Evolutionary conservation across 2,113 vertebrate species (phyloP).

Genomic region (Ifrita kowaldi): DNA sequence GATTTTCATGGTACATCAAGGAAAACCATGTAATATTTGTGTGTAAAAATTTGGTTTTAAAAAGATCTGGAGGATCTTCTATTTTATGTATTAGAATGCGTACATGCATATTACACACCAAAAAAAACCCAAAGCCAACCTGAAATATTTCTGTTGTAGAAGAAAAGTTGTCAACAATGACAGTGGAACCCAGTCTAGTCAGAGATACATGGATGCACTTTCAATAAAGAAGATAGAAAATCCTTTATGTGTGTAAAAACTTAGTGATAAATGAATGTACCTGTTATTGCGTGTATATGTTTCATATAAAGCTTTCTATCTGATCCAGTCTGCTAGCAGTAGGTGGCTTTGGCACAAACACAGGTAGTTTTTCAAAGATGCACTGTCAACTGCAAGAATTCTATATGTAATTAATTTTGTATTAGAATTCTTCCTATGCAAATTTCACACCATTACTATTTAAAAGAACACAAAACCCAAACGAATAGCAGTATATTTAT

Average conservation of each 20-base stretch:
- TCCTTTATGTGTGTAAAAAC: background rate
- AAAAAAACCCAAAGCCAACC: background rate
- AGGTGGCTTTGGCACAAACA: background rate
- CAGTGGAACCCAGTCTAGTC: background rate
- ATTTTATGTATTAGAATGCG: background rate
- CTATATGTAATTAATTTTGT: background rate
- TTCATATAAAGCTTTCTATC: background rate
- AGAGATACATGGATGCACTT: background rate
- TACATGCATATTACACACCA: background rate
- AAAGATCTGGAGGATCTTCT: background rate
- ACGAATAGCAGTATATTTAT: background rate
- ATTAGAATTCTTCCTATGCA: background rate
- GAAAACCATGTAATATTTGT: background rate
- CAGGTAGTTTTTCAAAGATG: background rate
- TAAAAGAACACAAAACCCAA: background rate
- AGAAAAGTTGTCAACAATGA: background rate
- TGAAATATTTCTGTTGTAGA: background rate
- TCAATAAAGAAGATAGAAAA: background rate
- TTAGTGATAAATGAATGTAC: background rate
- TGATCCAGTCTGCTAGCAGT: background rate
- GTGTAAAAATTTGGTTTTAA: background rate
- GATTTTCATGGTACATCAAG: background rate
- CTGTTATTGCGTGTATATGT: background rate
- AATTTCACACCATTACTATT: background rate
- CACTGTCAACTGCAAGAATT: background rate